Base-by-base conservation (phyloP, 2,113 vertebrate genomes). In the Parotia lawesii region DNA sequence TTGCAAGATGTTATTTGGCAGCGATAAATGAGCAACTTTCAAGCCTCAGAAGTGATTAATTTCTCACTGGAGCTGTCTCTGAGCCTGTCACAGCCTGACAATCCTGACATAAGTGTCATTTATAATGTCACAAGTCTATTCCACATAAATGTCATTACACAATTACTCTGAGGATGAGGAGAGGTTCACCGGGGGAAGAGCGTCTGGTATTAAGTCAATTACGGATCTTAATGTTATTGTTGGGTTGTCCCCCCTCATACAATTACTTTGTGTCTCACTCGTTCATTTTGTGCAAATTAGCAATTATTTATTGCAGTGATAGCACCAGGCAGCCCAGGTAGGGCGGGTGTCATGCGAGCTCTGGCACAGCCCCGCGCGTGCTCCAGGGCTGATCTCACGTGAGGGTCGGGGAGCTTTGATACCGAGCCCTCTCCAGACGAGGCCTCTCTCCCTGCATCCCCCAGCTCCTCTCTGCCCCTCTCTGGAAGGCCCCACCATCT, bases 71-170 rank as follows among this genome's bases (percentile, higher is more conserved):
- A 94, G 94, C 97, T 97, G 97, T 98, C 97, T 97, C 91, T 5
- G 82, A 90, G 96, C 90, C 96, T 97, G 97, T 97, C 97, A 97
- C 72, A 96, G 94, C 73, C 95, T 97, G 97, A 97, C 98, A 97
- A 89, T 95, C 94, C 96, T 97, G 97, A 97, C 97, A 96, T 83
- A 88, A 96, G 94, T 97, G 97, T 98, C 98, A 97, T 96, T 98
- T 97, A 96, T 97, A 97, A 98, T 97, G 97, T 97, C 97, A 97
- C 97, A 97, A 97, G 96, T 97, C 97, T 98, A 97, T 97, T 97
- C 96, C 94, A 89, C 95, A 95, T 88, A 97, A 97, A 96, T 96
- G 97, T 97, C 97, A 97, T 98, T 97, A 98, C 96, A 97, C 97
- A 98, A 97, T 97, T 96, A 97, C 47, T 73, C 45, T 16, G 87